phyloP scores from a whole-genome alignment of 2,113 vertebrate genomes.

The Stomatorhinus ivindoensis region DNA sequence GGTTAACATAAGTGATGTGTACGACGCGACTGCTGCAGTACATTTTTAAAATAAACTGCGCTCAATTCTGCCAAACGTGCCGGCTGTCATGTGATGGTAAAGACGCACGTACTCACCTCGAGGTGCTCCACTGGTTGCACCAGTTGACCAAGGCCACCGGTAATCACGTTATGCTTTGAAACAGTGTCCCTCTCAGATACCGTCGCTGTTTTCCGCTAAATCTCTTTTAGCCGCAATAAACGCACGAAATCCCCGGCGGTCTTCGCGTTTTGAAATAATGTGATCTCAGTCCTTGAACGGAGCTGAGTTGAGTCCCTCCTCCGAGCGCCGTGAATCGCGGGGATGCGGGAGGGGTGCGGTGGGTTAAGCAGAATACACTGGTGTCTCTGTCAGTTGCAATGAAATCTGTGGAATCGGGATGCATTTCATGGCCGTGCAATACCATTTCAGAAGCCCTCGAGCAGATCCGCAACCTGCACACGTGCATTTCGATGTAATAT shows the following conservation, averaged over 20 bases:
- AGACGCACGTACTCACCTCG: constrained; percentile 2
- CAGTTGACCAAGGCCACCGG: background rate
- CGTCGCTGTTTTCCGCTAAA: background rate
- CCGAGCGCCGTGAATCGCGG: background rate
- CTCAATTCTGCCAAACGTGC: background rate
- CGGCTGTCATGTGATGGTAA: background rate
- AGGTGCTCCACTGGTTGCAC: background rate
- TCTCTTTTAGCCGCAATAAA: too few relatives aligned
- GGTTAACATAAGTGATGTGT: background rate
- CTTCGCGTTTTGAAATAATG: background rate
- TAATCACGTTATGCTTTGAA: background rate
- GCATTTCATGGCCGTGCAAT: background rate
- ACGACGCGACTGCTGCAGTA: background rate
- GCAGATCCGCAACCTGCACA: background rate
- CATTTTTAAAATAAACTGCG: background rate
- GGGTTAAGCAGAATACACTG: background rate
- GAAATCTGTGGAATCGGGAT: background rate
- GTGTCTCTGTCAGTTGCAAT: background rate
- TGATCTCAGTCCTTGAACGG: background rate
- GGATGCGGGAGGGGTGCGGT: constrained; percentile 3
- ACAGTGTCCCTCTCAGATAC: background rate
- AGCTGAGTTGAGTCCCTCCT: constrained; percentile 1
- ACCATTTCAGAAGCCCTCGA: background rate
- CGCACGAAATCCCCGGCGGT: background rate
- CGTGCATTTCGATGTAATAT: background rate